A percentile compares a stretch with the other conserved stretches of the same genome.
Conservation (phyloP, 53 echinoderm and acorn worm genomes). For the Temnopleurus reevesii region DNA sequence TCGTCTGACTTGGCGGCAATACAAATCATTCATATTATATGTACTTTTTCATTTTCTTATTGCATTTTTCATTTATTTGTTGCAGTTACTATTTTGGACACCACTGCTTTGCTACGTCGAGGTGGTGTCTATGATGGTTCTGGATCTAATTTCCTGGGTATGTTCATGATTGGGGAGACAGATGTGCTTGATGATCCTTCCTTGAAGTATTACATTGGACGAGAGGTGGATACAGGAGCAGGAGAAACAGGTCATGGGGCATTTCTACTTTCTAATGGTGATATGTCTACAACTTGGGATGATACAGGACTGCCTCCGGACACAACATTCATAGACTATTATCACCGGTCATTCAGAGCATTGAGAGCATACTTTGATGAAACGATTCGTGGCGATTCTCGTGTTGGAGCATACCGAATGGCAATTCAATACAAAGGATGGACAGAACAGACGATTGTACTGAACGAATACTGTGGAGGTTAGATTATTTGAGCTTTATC, state of each 20-base stretch:
- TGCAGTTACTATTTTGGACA: neutral
- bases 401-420: constrained; percentile 30
- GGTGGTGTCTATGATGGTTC: neutral
- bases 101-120: neutral
- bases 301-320: constrained; percentile 28
- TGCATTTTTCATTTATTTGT: too few species aligned
- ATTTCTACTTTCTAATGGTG: neutral
- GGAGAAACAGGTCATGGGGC: constrained; percentile 51
- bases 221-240: constrained; percentile 47
- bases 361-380: neutral
- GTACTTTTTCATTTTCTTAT: too few species aligned
- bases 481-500: too few species aligned
- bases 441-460: neutral
- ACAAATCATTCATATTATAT: too few species aligned
- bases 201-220: constrained; percentile 17
- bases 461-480: constrained; percentile 45
- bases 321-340: neutral
- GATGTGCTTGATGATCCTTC: neutral
- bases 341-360: neutral
- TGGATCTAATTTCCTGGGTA: neutral
- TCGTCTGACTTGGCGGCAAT: too few species aligned
- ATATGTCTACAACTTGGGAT: neutral
- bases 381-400: neutral
- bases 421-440: neutral
- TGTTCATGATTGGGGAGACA: neutral